A percentile compares a stretch with the other conserved stretches of the same genome.
phyloP scores from a whole-genome alignment of 2,797 vertebrate species.

The Alfaro cultratus region DNA sequence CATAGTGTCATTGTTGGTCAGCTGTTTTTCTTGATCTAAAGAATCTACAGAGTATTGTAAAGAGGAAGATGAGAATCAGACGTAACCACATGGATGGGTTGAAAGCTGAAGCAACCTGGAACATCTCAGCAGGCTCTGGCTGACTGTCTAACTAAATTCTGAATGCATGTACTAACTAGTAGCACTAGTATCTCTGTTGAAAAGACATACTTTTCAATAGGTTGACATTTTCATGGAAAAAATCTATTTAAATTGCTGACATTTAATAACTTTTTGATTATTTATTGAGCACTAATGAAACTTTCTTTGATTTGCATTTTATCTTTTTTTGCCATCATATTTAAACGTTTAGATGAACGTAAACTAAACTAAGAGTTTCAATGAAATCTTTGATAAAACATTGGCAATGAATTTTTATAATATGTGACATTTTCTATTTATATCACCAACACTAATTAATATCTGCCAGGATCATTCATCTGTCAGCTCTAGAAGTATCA shows the following conservation, averaged over 20 bases:
- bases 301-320: background rate
- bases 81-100: too few relatives aligned
- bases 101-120: background rate
- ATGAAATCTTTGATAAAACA: background rate
- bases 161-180: background rate
- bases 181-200: too few relatives aligned
- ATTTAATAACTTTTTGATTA: background rate
- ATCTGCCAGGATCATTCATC: background rate
- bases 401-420: background rate
- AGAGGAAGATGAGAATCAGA: too few relatives aligned
- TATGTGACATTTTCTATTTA: background rate
- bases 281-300: background rate
- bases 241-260: background rate
- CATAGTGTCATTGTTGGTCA: background rate
- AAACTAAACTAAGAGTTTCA: background rate
- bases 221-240: background rate
- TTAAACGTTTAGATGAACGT: background rate
- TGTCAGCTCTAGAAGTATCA: background rate
- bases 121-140: background rate
- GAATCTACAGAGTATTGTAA: too few relatives aligned
- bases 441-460: background rate
- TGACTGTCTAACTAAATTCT: background rate
- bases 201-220: background rate
- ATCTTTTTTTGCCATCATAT: background rate
- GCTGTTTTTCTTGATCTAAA: background rate